Base-by-base conservation (phyloP, 1,140 invertebrate genomes). In the Amyelois transitella region DNA sequence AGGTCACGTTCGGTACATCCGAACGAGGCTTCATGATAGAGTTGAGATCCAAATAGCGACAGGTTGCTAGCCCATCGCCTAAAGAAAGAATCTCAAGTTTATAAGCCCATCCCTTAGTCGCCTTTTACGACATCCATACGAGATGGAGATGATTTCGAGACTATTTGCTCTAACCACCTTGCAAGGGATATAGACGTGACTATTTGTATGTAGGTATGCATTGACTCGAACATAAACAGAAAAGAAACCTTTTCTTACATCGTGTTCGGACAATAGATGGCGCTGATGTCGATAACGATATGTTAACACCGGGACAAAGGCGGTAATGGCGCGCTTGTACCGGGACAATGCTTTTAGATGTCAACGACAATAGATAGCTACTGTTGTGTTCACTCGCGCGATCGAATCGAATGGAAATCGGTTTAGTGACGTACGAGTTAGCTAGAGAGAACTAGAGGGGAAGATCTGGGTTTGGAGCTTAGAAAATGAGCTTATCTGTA, bases 291-390 rank as follows among this genome's bases (percentile, higher is more conserved):
- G 83, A 86, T 86, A 86, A 83, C 80, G 81, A 86, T 85, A 85
- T 85, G 83, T 85, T 83, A 86, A 85, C 83, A 85, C 81, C 83
- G 83, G 83, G 77, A 86, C 83, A 86, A 86, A 81, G 72, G 81
- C 79, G 78, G 83, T 86, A 86, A 86, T 86, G 80, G 81, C 65
- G 79, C 79, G 80, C 82, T 84, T 86, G 79, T 85, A 76, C 80
- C 79, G 77, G 75, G 75, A 86, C 83, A 86, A 86, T 86, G 83
- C 83, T 83, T 86, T 83, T 75, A 83, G 81, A 76, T 83, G 80
- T 82, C 82, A 84, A 75, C 60, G 68, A 86, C 83, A 86, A 86
- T 81, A 72, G 76, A 69, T 85, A 82, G 68, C 77, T 74, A 71
- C 75, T 75, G 77, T 77, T 76, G 68, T 72, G 72, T 68, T 77